Conservation (phyloP, 2,113 vertebrate genomes). For the Gadus macrocephalus region DNA sequence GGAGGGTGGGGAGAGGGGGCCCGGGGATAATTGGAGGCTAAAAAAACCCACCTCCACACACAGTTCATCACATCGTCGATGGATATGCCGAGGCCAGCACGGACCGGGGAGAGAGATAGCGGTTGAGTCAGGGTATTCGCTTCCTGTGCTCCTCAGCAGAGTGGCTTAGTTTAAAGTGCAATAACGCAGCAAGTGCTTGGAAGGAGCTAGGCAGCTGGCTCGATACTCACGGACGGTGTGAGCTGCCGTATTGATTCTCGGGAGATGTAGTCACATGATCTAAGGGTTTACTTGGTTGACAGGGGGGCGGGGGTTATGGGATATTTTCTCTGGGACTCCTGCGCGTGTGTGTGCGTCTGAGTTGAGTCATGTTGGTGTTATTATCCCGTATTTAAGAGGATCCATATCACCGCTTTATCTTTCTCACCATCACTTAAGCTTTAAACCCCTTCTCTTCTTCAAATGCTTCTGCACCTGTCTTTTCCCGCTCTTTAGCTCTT, state of each 20-base stretch:
- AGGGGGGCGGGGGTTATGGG: constrained; percentile 28
- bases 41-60: constrained; percentile 32
- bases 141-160: constrained; percentile 23
- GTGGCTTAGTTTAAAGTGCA: constrained; percentile 18
- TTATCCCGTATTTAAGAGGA: too few species aligned
- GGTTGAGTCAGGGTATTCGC: constrained; percentile 15
- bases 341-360: too few species aligned
- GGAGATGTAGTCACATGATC: constrained; percentile 27
- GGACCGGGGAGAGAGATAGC: constrained; percentile 13
- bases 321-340: constrained; percentile 41
- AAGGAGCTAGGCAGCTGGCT: constrained; percentile 3
- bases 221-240: neutral
- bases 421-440: too few species aligned
- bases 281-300: constrained; percentile 18
- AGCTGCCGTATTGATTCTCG: constrained; percentile 17
- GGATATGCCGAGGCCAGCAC: constrained; percentile 31
- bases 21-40: constrained; percentile 20
- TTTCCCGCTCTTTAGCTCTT: too few species aligned
- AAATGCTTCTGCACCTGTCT: too few species aligned
- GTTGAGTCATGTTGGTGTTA: too few species aligned
- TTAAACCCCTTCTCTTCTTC: too few species aligned
- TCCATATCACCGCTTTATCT: too few species aligned
- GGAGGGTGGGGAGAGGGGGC: constrained; percentile 15
- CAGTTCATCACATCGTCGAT: constrained; percentile 59
- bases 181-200: constrained; percentile 3